Evolutionary conservation across 2,888 invertebrate species (phyloP), one percentile per base, ranked within the genome.

Genomic region (Lagria hirta): DNA sequence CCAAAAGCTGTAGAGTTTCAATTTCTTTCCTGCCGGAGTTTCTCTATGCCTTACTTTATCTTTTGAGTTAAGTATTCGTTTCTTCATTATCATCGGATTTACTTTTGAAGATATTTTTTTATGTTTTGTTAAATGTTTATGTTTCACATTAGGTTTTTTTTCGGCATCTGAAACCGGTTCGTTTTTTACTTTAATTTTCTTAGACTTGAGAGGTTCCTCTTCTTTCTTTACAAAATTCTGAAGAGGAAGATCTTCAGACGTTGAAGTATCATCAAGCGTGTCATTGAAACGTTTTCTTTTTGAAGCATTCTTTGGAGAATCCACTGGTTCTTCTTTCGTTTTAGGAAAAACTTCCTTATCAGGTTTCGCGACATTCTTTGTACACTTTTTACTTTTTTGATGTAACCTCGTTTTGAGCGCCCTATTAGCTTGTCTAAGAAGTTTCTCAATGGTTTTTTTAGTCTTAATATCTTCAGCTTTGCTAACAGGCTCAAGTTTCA

Each of bases 1-100:
- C 84, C 84, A 85, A 73, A 84, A 83, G 1, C 82, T 81, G 45
- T 81, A 75, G 20, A 84, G 70, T 61, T 82, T 80, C 54, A 81
- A 75, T 47, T 82, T 72, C 41, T 73, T 59, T 7, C 68, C 57
- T 44, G 68, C 45, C 33, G 52, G 55, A 27, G 62, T 59, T 17
- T 47, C 44, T 8, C 41, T 22, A 6, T 29, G 46, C 21, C 49
- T 50, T 22, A 27, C 40, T 21, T 48, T 43, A 23, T 47, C 29
- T 40, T 40, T 45, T n/a, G 30, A 27, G 14, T 10, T 28, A 2
- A 32, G 15, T 8, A 45, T 40, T 8, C 49, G 51, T 32, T 54
- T 57, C 32, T 60, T 59, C 24, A 59, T 48, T 7, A 57, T 24
- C 16, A 51, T 51, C 28, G 54, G 36, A 32, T 60, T 57, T 21